These are phyloP conservation scores for Hybognathus amarus DNA, from an alignment of 2,797 vertebrate species.

Conservation along the genomic window DNA sequence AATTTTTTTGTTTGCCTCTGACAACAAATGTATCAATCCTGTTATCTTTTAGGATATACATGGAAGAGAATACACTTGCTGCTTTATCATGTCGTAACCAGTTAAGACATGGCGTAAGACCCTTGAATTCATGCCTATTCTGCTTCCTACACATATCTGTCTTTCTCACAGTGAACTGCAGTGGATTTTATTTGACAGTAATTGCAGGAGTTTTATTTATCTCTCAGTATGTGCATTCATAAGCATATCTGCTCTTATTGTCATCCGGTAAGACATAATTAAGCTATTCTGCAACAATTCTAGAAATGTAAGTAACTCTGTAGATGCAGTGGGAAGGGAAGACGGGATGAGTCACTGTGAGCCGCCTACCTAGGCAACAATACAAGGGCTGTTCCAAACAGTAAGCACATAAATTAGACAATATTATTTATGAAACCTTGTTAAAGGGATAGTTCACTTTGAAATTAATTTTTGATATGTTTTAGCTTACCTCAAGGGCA, in stretches of 20 bases:
- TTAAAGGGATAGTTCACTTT: no score
- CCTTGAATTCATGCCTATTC: not conserved
- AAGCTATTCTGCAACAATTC: not conserved
- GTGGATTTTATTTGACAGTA: conserved; percentile 31
- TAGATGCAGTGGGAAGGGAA: not conserved
- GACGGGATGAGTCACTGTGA: not conserved
- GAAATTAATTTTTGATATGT: no score
- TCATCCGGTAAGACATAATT: not conserved
- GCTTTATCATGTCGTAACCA: not conserved
- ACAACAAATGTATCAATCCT: not conserved
- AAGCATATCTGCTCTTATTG: conserved; percentile 9
- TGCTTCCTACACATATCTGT: not conserved
- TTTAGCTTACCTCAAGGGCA: no score
- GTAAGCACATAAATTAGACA: not conserved
- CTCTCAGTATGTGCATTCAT: conserved; percentile 2
- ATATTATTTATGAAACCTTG: not conserved
- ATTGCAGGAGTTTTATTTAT: conserved; percentile 38
- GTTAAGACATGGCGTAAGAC: not conserved
- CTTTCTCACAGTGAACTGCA: conserved; percentile 18
- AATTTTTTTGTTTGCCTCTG: not conserved
- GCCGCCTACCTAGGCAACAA: not conserved
- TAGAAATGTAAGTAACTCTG: not conserved
- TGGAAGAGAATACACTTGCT: not conserved
- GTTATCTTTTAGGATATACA: not conserved
- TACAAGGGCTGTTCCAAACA: not conserved